A percentile compares a stretch with the other conserved stretches of the same genome.
Evolutionary conservation across 2,888 invertebrate species (phyloP).

Genomic region (Elmis aenea): DNA sequence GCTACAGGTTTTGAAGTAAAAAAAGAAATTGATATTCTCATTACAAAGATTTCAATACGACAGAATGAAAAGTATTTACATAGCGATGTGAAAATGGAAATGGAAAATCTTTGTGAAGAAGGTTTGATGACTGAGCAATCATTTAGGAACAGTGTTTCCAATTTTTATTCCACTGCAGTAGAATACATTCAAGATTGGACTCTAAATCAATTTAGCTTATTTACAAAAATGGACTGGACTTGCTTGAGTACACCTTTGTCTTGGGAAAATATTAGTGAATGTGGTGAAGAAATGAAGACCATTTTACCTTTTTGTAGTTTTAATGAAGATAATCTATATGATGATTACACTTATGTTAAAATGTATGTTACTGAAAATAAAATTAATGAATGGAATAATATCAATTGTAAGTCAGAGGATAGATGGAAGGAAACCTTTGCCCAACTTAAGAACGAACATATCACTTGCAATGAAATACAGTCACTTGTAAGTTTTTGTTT

Average conservation of each 20-base stretch:
- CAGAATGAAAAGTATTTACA: conserved; percentile 1
- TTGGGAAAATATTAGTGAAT: too few relatives aligned
- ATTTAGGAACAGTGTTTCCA: not conserved
- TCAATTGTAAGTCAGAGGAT: too few relatives aligned
- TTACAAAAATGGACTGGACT: conserved; percentile 1
- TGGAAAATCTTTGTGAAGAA: not conserved
- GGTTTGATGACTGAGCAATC: too few relatives aligned
- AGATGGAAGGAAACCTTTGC: conserved; percentile 1
- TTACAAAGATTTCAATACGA: conserved; percentile 1
- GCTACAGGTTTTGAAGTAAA: not conserved
- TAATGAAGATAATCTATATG: not conserved
- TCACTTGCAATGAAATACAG: too few relatives aligned
- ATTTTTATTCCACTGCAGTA: not conserved
- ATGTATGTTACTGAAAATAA: conserved; percentile 3
- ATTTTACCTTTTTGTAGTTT: not conserved
- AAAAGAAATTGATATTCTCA: conserved; percentile 1
- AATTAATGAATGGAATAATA: conserved; percentile 2
- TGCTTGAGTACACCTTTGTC: too few relatives aligned
- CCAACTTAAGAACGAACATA: not conserved
- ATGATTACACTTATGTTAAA: conserved; percentile 1
- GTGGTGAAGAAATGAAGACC: not conserved
- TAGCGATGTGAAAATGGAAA: conserved; percentile 1
- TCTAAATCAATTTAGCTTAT: not conserved
- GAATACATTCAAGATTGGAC: conserved; percentile 1
- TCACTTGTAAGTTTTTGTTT: too few relatives aligned